phyloP scores from a whole-genome alignment of 2,113 vertebrate genomes.

The Rallus limicola region DNA sequence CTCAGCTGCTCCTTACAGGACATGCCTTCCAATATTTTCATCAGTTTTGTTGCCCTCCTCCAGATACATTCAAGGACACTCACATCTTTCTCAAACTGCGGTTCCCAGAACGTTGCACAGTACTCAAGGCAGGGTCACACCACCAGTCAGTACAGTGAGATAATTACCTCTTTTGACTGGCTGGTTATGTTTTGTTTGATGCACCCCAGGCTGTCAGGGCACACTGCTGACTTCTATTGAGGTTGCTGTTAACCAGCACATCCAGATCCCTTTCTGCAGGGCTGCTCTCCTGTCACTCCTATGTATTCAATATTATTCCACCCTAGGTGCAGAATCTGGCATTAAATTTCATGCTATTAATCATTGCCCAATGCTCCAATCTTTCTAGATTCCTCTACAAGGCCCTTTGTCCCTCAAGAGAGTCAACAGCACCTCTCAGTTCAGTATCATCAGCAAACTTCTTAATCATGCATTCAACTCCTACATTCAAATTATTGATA shows the following conservation, averaged over 20 bases:
- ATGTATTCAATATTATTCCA: fast-evolving
- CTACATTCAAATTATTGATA: neutral
- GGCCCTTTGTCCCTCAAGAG: neutral
- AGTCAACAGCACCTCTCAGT: neutral
- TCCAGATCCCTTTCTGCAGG: neutral
- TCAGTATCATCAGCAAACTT: neutral
- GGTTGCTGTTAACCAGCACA: neutral
- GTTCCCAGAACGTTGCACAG: too few relatives aligned
- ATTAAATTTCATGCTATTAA: neutral
- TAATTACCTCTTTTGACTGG: neutral
- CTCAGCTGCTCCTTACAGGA: fast-evolving
- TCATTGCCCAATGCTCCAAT: neutral
- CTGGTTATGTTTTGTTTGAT: neutral
- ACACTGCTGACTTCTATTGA: neutral
- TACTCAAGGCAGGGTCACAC: fast-evolving
- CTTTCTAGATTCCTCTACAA: neutral
- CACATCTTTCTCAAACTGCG: fast-evolving
- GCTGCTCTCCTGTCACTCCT: neutral
- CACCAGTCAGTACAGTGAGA: fast-evolving
- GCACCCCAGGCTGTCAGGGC: neutral
- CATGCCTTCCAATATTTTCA: neutral
- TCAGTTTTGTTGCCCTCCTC: neutral
- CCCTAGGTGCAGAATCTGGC: neutral
- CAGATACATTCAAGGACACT: neutral
- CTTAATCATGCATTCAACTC: neutral